Percentiles rank a stretch among this genome's conserved stretches.
Conservation (phyloP, 1,140 invertebrate species). For the Drosophila tani region DNA sequence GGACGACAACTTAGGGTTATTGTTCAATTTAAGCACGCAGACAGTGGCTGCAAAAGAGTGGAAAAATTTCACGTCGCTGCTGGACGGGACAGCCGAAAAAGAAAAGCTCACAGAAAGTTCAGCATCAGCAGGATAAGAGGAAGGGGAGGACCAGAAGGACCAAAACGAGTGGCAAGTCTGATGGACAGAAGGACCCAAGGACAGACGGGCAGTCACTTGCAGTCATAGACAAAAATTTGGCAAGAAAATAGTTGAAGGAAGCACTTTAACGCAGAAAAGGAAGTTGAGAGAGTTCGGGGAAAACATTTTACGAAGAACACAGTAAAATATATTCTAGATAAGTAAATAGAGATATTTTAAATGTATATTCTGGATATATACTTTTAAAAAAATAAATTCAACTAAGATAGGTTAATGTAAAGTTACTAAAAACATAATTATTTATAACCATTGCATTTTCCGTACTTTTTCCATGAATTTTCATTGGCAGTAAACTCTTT, state of each 20-base stretch:
- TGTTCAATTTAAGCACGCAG: constrained; percentile 81
- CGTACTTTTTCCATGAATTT: constrained; percentile 42
- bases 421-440: no score
- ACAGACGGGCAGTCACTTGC: constrained; percentile 65
- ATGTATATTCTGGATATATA: not conserved
- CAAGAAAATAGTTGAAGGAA: constrained; percentile 52
- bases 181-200: constrained; percentile 24
- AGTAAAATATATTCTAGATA: not conserved
- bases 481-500: constrained; percentile 76
- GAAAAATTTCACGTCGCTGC: constrained; percentile 53
- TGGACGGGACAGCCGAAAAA: constrained; percentile 38
- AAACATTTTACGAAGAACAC: not conserved
- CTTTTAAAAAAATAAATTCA: no score
- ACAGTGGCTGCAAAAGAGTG: constrained; percentile 71
- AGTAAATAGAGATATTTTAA: not conserved
- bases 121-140: constrained; percentile 47
- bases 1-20: constrained; percentile 82
- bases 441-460: no score
- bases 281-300: not conserved
- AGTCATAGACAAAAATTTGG: constrained; percentile 66
- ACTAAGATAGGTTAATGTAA: no score
- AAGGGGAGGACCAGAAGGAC: constrained; percentile 11
- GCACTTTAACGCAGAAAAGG: constrained; percentile 53
- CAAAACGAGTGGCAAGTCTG: constrained; percentile 35
- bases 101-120: constrained; percentile 46